Evolutionary conservation across 2,113 vertebrate genomes (phyloP).

Genomic region (Dascyllus trimaculatus): DNA sequence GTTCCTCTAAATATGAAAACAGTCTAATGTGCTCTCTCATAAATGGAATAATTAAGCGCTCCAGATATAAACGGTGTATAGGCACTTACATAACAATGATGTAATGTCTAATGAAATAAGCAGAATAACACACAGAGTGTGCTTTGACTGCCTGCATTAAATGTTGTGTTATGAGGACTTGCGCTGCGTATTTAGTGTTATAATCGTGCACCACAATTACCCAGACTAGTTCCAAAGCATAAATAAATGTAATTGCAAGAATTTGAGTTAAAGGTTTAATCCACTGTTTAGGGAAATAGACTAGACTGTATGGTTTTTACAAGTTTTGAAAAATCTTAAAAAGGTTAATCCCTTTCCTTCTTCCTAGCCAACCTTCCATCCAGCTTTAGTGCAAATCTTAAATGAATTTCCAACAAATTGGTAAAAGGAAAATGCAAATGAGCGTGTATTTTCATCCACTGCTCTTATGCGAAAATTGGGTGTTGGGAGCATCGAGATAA

Average conservation of each 20-base stretch:
- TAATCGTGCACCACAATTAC: background rate
- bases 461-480: background rate
- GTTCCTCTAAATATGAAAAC: background rate
- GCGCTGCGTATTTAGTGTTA: background rate
- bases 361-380: background rate
- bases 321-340: constrained; percentile 2
- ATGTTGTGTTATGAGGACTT: constrained; percentile 15
- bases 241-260: background rate
- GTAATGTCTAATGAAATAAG: constrained; percentile 16
- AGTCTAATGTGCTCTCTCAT: constrained; percentile 1
- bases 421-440: background rate
- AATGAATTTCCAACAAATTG: background rate
- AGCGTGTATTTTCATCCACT: background rate
- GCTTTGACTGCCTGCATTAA: background rate
- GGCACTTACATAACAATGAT: background rate
- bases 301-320: constrained; percentile 14
- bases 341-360: no score
- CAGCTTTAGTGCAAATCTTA: background rate
- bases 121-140: constrained; percentile 2
- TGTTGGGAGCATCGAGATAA: background rate
- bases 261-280: constrained; percentile 25
- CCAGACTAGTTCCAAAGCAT: constrained; percentile 10
- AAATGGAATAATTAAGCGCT: constrained; percentile 19
- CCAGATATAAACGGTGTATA: constrained; percentile 2
- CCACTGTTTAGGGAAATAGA: background rate